Conservation (phyloP, 1,140 invertebrate genomes). For the Lasioglossum albipes region DNA sequence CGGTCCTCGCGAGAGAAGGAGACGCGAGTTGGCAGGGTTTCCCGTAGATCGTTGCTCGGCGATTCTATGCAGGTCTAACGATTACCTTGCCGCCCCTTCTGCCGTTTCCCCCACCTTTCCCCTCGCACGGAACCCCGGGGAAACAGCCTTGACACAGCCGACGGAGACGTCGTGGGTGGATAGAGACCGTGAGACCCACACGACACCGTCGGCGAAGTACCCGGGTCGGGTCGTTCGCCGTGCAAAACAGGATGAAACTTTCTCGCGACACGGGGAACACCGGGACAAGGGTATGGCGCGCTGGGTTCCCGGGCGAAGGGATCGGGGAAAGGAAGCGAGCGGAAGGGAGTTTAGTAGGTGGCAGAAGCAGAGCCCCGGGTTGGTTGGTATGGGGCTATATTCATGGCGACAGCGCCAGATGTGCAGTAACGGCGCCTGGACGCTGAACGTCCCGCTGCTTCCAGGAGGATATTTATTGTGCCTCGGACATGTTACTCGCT, state of each 20-base stretch:
- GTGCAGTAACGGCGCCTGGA: slow-evolving; percentile 68
- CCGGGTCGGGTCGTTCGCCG: slow-evolving; percentile 4
- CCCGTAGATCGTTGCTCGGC: slow-evolving; percentile 4
- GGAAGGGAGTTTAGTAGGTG: slow-evolving; percentile 52
- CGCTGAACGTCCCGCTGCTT: slow-evolving; percentile 70
- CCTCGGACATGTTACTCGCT: slow-evolving; percentile 59
- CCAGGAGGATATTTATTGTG: slow-evolving; percentile 68
- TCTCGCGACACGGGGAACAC: slow-evolving; percentile 47
- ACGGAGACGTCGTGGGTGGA: slow-evolving; percentile 10
- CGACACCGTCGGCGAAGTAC: slow-evolving; percentile 37
- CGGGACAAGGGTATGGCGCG: neutral
- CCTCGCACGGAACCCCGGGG: neutral
- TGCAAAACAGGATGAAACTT: slow-evolving; percentile 69
- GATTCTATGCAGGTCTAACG: slow-evolving; percentile 42
- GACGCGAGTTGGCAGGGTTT: neutral
- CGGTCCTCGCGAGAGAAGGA: too few species aligned
- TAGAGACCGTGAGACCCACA: slow-evolving; percentile 29
- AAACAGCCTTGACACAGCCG: slow-evolving; percentile 23
- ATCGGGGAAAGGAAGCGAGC: slow-evolving; percentile 22
- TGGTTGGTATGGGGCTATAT: slow-evolving; percentile 62
- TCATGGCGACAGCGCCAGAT: slow-evolving; percentile 73
- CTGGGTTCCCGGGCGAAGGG: slow-evolving; percentile 18
- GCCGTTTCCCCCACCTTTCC: too few species aligned
- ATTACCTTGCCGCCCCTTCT: slow-evolving; percentile 6
- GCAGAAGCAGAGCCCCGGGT: slow-evolving; percentile 35